phyloP scores from a whole-genome alignment of 2,113 vertebrate species.

The Burhinus oedicnemus region DNA sequence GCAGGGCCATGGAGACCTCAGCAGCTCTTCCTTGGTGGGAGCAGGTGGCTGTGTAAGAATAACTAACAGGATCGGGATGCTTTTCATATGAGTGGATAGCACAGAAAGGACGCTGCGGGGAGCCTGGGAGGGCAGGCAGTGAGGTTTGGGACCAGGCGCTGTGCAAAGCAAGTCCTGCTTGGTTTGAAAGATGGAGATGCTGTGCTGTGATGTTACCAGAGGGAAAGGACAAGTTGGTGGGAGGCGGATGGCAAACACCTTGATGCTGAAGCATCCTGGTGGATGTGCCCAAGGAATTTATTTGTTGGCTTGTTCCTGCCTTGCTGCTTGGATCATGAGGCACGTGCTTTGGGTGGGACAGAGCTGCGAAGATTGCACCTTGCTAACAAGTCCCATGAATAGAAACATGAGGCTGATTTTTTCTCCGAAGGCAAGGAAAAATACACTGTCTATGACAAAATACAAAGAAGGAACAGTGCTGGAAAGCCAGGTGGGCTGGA shows the following conservation, averaged over 20 bases:
- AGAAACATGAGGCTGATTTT: neutral
- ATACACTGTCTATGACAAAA: neutral
- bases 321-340: rapidly evolving
- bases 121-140: neutral
- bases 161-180: neutral
- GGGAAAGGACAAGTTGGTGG: neutral
- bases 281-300: neutral
- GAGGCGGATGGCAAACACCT: neutral
- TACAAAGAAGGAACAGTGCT: neutral
- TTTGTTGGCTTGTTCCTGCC: neutral
- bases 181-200: neutral
- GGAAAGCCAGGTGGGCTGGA: neutral
- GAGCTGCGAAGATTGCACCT: neutral
- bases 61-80: neutral
- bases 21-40: neutral
- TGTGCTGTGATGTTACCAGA: neutral
- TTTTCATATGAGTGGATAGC: neutral
- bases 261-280: neutral
- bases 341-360: rapidly evolving
- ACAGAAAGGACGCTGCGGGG: neutral
- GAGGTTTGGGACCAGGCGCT: neutral
- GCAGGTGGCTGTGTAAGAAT: neutral
- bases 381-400: neutral
- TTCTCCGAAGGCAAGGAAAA: neutral
- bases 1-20: neutral